These are phyloP conservation scores for Desmodus rotundus DNA, from an alignment of 2,113 vertebrate species.

Conservation along the genomic window DNA sequence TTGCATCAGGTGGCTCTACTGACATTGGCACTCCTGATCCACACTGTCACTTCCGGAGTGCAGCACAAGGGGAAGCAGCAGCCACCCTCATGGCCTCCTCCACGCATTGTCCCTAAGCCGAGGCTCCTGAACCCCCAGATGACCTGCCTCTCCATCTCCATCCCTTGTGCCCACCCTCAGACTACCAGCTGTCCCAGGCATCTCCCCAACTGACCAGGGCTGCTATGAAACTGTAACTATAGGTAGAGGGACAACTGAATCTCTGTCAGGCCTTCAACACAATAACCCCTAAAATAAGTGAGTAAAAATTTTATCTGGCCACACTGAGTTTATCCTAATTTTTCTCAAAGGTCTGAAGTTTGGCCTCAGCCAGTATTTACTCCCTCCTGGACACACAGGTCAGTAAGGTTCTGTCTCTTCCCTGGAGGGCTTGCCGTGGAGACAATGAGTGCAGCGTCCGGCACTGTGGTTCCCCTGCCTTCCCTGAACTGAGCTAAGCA, in stretches of 20 bases:
- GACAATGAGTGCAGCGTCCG: neutral
- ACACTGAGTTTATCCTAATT: neutral
- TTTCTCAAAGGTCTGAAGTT: neutral
- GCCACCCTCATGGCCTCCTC: neutral
- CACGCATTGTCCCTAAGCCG: neutral
- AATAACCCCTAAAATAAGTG: neutral
- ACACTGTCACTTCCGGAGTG: neutral
- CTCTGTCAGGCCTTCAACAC: neutral
- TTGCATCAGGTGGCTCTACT: fast-evolving
- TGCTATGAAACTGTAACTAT: neutral
- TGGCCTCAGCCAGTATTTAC: neutral
- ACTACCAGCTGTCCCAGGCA: neutral
- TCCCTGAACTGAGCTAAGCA: neutral
- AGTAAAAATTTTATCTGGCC: neutral
- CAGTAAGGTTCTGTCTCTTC: neutral
- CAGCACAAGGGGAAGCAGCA: too few species aligned
- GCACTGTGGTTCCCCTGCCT: neutral
- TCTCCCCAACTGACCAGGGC: neutral
- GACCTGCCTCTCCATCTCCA: neutral
- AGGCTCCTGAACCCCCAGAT: too few species aligned
- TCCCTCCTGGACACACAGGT: neutral
- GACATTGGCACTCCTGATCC: too few species aligned
- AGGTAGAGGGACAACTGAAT: neutral
- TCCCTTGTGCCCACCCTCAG: neutral
- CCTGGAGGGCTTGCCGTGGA: fast-evolving